A percentile compares a stretch with the other conserved stretches of the same genome.
Conservation (phyloP, 2,113 vertebrate genomes). For the Tringa solitaria region DNA sequence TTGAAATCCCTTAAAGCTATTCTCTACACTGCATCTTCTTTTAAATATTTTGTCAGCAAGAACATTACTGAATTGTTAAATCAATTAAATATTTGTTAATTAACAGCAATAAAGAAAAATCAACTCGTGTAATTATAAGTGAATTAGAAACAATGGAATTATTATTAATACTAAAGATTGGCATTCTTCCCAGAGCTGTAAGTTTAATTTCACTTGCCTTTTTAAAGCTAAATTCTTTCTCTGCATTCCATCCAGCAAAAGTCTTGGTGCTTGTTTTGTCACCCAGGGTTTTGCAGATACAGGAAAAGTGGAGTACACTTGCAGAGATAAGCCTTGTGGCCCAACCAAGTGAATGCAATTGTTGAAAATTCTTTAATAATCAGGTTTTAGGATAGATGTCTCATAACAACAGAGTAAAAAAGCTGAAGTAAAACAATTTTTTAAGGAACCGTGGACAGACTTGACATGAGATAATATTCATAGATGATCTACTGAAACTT, state of each 20-base stretch:
- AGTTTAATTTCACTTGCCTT: slow-evolving; percentile 46
- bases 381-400: not conserved
- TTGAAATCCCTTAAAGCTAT: not conserved
- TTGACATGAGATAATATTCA: not conserved
- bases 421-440: not conserved
- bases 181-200: slow-evolving; percentile 68
- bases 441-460: not conserved
- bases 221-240: slow-evolving; percentile 12
- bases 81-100: slow-evolving; percentile 71
- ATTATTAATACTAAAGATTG: slow-evolving; percentile 71
- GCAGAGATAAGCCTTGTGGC: not conserved
- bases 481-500: not conserved
- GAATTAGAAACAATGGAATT: slow-evolving; percentile 72
- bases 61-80: slow-evolving; percentile 60
- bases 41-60: slow-evolving; percentile 39
- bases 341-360: not conserved
- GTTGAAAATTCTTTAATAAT: not conserved
- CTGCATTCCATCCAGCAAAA: not conserved
- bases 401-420: not conserved
- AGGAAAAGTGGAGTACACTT: not conserved
- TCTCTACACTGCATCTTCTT: not conserved
- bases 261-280: not conserved
- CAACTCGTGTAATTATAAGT: slow-evolving; percentile 68
- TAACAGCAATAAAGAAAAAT: slow-evolving; percentile 65
- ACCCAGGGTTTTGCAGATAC: not conserved